These are phyloP conservation scores for Arrhamphus sclerolepis DNA, from an alignment of 2,797 vertebrate species.

Conservation along the genomic window DNA sequence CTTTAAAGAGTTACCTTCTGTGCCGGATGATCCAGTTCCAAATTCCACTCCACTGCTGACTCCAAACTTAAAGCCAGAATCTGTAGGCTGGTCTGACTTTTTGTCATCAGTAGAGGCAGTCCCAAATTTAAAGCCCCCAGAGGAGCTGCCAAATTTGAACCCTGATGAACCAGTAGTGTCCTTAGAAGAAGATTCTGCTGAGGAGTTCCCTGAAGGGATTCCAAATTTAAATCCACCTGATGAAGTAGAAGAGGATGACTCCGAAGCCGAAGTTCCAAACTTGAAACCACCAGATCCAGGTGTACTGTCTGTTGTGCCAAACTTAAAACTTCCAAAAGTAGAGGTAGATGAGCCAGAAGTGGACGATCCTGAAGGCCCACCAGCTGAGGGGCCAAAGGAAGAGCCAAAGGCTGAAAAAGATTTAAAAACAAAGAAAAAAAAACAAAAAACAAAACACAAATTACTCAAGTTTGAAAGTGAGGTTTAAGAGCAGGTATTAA, in stretches of 20 bases:
- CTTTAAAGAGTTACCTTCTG: conserved; percentile 75
- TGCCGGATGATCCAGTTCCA: conserved; percentile 71
- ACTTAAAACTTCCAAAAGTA: conserved; percentile 84
- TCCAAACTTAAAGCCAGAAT: conserved; percentile 84
- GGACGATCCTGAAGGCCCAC: conserved; percentile 75
- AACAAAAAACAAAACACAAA: too few relatives aligned
- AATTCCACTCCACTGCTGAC: conserved; percentile 50
- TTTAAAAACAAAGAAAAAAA: too few relatives aligned
- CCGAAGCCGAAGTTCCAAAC: conserved; percentile 78
- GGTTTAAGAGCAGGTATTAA: neutral
- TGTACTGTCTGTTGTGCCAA: conserved; percentile 75
- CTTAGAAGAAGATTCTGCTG: conserved; percentile 71
- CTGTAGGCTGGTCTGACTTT: conserved; percentile 76
- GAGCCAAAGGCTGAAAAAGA: conserved; percentile 36
- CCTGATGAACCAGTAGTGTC: conserved; percentile 61
- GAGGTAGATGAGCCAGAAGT: conserved; percentile 80
- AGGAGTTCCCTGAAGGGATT: conserved; percentile 71
- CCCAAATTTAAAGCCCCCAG: conserved; percentile 86
- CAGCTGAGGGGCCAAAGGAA: conserved; percentile 79
- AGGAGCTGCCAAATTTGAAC: conserved; percentile 71
- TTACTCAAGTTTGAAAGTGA: neutral
- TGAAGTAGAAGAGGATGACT: conserved; percentile 63
- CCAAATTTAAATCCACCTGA: conserved; percentile 74
- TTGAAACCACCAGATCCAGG: conserved; percentile 82
- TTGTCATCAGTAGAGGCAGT: conserved; percentile 79